These are phyloP conservation scores for Gymnocephalus cernua DNA, from an alignment of 2,113 vertebrate species.

Conservation along the genomic window DNA sequence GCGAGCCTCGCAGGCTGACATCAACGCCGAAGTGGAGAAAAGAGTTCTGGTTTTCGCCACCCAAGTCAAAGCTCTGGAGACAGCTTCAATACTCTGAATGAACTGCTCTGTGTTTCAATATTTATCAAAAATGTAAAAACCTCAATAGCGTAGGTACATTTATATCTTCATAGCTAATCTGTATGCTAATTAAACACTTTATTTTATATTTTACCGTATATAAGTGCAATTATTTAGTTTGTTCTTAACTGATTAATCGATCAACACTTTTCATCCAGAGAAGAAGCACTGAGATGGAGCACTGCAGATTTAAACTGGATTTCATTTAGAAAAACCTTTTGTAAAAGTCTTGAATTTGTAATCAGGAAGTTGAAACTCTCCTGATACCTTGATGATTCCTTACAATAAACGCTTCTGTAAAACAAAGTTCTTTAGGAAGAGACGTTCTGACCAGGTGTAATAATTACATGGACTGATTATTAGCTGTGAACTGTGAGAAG, in stretches of 20 bases:
- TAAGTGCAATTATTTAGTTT: neutral
- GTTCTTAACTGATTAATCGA: neutral
- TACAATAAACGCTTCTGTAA: too few species aligned
- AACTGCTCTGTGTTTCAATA: neutral
- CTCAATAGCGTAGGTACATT: neutral
- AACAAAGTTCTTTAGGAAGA: too few species aligned
- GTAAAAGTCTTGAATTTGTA: neutral
- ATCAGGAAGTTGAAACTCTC: neutral
- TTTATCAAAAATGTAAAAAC: neutral
- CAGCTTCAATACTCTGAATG: conserved; percentile 60
- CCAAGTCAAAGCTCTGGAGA: conserved; percentile 74
- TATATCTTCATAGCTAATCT: neutral
- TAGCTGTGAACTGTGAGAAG: too few species aligned
- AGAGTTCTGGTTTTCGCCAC: conserved; percentile 82
- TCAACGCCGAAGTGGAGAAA: conserved; percentile 80
- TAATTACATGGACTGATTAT: too few species aligned
- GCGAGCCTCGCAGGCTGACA: conserved; percentile 64
- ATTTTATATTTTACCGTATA: neutral
- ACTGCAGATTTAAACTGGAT: neutral
- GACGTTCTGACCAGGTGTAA: too few species aligned
- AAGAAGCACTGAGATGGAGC: neutral
- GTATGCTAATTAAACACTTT: neutral
- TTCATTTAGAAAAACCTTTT: neutral
- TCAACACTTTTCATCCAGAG: neutral
- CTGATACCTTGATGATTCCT: too few species aligned